Evolutionary conservation across 2,888 invertebrate species (phyloP).

Genomic region (Mythimna ferrago): DNA sequence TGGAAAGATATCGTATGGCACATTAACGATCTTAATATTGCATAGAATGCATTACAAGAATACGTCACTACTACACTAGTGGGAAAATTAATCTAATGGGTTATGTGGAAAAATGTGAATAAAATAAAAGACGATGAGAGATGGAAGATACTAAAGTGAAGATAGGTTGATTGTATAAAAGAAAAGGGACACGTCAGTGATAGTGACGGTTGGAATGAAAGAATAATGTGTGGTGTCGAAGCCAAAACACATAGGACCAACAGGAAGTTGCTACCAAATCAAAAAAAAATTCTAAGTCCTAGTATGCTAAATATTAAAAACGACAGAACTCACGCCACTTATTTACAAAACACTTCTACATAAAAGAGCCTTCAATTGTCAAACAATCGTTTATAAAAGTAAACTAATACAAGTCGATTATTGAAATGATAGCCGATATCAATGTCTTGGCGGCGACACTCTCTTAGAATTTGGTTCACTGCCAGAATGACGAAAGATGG

Average conservation of each 20-base stretch:
- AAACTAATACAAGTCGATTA: background rate
- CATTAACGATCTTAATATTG: constrained; percentile 9
- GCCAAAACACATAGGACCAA: background rate
- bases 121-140: no score
- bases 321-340: background rate
- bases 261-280: background rate
- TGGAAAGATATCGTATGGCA: constrained; percentile 20
- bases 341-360: background rate
- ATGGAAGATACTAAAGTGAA: background rate
- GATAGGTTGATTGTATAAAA: background rate
- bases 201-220: background rate
- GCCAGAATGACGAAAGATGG: constrained; percentile 26
- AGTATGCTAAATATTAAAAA: no score
- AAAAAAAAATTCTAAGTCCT: background rate
- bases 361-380: background rate
- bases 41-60: background rate
- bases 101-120: no score
- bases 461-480: background rate
- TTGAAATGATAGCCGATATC: constrained; percentile 13
- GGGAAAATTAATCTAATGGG: background rate
- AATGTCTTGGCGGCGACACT: constrained; percentile 20
- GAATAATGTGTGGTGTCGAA: no score
- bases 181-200: background rate
- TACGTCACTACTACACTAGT: background rate
- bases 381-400: background rate